Evolutionary conservation across 2,797 vertebrate genomes (phyloP), one percentile per base, ranked within the genome.

Genomic region (Heterohyrax brucei): DNA sequence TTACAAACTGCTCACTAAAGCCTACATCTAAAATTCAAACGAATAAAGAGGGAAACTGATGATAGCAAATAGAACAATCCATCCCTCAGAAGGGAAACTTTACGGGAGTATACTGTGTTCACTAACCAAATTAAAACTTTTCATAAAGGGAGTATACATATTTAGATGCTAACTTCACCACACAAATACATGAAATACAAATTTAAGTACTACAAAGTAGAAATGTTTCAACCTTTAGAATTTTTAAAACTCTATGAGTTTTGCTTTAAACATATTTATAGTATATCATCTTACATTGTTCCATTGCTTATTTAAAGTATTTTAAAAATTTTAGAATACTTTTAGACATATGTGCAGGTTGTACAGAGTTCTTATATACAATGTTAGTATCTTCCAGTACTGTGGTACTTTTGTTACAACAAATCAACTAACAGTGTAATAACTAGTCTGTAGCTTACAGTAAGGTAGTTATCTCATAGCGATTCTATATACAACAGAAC

Each of bases 161-260:
- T 33, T 61, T 6, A 86, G 22, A 87, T 28, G 13, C 2, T 80
- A 21, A 5, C 21, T 46, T 62, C 8, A 26, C 39, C 4, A 48
- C 21, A 50, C 13, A 4, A 73, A 26, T 79, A 56, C 18, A 64
- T 83, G 44, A 75, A 78, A 78, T 50, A 50, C 66, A 88, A 62
- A 9, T 4, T 16, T 73, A 26, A 94, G 89, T 79, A 72, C 4
- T 30, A 28, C 48, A 33, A 50, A 83, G 46, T 22, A 50, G 19
- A 70, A 79, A 78, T 46, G 66, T 9, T 24, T 33, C 21, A 83
- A 73, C 19, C 62, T 77, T 83, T 10, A 72, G 62, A 77, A 66
- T 66, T 62, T 85, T 66, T 87, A 24, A 82, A 91, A 64, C 44
- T 44, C 22, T 62, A 13, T 33, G 50, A 78, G 30, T 48, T 91